phyloP scores from a whole-genome alignment of 2,888 invertebrate genomes.

The Caenorhabditis becei region DNA sequence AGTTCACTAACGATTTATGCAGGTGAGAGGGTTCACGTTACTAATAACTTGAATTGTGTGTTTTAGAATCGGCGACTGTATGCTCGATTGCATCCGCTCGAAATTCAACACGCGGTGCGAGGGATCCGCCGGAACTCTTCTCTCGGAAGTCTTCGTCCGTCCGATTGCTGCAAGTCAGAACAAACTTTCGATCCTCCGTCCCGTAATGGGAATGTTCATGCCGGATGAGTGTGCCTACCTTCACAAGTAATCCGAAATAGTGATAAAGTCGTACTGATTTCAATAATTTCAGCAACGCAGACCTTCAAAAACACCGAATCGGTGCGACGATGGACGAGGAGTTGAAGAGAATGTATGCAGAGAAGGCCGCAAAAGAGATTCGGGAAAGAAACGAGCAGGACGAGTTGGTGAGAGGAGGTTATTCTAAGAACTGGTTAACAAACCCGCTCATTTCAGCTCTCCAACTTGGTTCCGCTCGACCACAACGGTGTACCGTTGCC shows the following conservation, averaged over 20 bases:
- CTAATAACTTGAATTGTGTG: background rate
- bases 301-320: constrained; percentile 66
- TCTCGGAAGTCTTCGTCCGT: constrained; percentile 70
- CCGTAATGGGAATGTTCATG: constrained; percentile 65
- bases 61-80: constrained; percentile 69
- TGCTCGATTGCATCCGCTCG: constrained; percentile 69
- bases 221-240: constrained; percentile 69
- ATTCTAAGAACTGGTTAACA: background rate
- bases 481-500: constrained; percentile 61
- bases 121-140: constrained; percentile 72
- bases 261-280: background rate
- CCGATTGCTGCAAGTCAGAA: constrained; percentile 67
- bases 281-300: constrained; percentile 47
- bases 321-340: constrained; percentile 65
- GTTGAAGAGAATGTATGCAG: constrained; percentile 67
- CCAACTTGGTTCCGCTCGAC: constrained; percentile 53
- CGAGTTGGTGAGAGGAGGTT: constrained; percentile 15
- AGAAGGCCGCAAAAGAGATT: constrained; percentile 60
- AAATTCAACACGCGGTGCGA: constrained; percentile 75
- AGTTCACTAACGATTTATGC: constrained; percentile 60
- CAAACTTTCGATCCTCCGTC: constrained; percentile 60
- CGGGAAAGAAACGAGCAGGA: constrained; percentile 47
- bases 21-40: constrained; percentile 6
- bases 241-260: constrained; percentile 26
- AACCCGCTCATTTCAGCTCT: constrained; percentile 7